phyloP scores from a whole-genome alignment of 2,113 vertebrate genomes.

The Rhea pennata region DNA sequence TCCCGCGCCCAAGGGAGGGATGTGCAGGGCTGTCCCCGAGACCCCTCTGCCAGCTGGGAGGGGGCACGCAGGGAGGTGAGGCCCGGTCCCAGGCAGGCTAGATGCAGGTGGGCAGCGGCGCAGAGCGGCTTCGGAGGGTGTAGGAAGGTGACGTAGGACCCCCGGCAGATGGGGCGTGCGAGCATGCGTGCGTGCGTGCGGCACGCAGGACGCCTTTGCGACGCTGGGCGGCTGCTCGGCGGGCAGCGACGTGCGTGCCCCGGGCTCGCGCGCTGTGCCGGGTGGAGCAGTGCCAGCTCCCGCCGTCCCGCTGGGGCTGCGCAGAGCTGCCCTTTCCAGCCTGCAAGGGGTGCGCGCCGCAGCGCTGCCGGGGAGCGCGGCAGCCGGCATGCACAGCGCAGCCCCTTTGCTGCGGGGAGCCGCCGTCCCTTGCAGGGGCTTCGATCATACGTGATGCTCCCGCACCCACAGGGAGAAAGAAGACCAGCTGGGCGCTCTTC shows the following conservation, averaged over 20 bases:
- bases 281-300: neutral
- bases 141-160: too few relatives aligned
- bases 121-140: too few relatives aligned
- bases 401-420: neutral
- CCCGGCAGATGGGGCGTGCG: too few relatives aligned
- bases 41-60: neutral
- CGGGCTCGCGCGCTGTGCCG: too few relatives aligned
- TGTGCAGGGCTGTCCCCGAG: neutral
- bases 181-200: neutral
- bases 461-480: neutral
- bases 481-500: fast-evolving
- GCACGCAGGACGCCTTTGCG: neutral
- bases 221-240: neutral
- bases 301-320: too few relatives aligned
- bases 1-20: neutral
- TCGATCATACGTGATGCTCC: neutral
- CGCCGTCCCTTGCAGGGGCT: fast-evolving
- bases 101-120: neutral
- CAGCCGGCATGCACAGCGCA: neutral
- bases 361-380: neutral
- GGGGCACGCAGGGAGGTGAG: too few relatives aligned
- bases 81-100: neutral
- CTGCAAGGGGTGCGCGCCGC: fast-evolving
- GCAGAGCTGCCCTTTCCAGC: neutral
- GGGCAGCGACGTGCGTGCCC: neutral